Evolutionary conservation across 2,113 vertebrate genomes (phyloP), one percentile per base, ranked within the genome.

Genomic region (Progne subis): DNA sequence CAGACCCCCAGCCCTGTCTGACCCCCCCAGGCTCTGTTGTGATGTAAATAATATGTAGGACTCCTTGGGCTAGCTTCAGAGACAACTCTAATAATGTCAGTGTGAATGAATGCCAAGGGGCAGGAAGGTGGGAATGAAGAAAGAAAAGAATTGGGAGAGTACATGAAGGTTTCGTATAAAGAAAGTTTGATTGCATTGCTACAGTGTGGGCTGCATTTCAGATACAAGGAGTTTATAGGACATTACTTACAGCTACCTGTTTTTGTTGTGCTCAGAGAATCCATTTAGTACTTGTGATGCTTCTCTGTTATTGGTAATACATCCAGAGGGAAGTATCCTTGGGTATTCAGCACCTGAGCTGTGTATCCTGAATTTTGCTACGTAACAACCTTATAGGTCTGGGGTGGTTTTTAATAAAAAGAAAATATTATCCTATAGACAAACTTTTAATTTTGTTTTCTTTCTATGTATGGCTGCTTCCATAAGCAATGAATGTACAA

Each of bases 11-110:
- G 65, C 23, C 82, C 82, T 39, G 37, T 41, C 90, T 81, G 90
- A 80, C 81, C 76, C 64, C 76, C 65, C 46, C 41, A 29, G 69
- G 80, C 46, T 82, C 82, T 88, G 69, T 86, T 96, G 88, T 96
- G 82, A 90, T 93, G 92, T 96, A 96, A 94, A 96, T 96, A 94
- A 69, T 50, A 88, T 12, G 60, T 88, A 88, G 5, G 4, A 67
- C n/a, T 96, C 77, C 60, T 90, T 71, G 37, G 41, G 90, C 60
- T 92, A 93, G 57, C 88, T 94, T 95, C 92, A 88, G 82, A 94
- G 49, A 92, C 76, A 75, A 81, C 90, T 88, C 75, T 84, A 92
- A 94, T 91, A 90, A 92, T n/a, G 31, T 87, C 76, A 75, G 44
- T 6, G 17, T 46, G 91, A 92, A 82, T 39, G 65, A 92, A 92